Percentiles rank a stretch among this genome's conserved stretches.
Evolutionary conservation across 2,888 invertebrate species (phyloP).

Genomic region (Drosophila tripunctata): DNA sequence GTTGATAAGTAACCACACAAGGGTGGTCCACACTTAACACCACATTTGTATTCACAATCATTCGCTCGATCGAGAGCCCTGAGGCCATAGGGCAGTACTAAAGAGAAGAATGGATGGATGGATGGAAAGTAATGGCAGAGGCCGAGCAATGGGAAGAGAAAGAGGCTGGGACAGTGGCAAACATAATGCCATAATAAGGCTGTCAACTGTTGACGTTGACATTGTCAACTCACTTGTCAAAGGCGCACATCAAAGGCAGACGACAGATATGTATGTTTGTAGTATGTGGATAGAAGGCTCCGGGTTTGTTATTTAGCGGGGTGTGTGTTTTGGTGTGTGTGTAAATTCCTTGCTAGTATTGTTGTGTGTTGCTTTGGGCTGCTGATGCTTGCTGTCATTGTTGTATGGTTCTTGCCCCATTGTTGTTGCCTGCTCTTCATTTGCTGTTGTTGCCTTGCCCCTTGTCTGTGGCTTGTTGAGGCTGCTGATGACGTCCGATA

Average conservation of each 20-base stretch:
- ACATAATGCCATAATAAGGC: constrained; percentile 79
- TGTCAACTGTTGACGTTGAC: constrained; percentile 84
- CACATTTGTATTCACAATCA: constrained; percentile 9
- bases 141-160: too few relatives aligned
- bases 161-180: constrained; percentile 42
- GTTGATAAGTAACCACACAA: constrained; percentile 14
- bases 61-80: background rate
- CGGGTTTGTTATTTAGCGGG: constrained; percentile 53
- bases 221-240: constrained; percentile 84
- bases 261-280: too few relatives aligned
- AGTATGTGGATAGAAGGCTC: constrained; percentile 60
- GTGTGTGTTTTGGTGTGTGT: constrained; percentile 2
- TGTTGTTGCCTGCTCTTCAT: constrained; percentile 29
- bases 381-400: constrained; percentile 65
- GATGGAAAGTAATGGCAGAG: too few relatives aligned
- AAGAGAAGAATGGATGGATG: background rate
- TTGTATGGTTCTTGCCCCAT: constrained; percentile 58
- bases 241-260: constrained; percentile 83
- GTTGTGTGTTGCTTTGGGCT: constrained; percentile 38
- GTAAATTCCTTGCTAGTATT: constrained; percentile 15
- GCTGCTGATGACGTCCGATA: constrained; percentile 72
- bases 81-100: background rate
- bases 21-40: constrained; percentile 31
- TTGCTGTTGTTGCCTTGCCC: constrained; percentile 19
- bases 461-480: constrained; percentile 22